Evolutionary conservation across 35 echinoderm and acorn worm species (phyloP).

Genomic region (Chiridota heheva): DNA sequence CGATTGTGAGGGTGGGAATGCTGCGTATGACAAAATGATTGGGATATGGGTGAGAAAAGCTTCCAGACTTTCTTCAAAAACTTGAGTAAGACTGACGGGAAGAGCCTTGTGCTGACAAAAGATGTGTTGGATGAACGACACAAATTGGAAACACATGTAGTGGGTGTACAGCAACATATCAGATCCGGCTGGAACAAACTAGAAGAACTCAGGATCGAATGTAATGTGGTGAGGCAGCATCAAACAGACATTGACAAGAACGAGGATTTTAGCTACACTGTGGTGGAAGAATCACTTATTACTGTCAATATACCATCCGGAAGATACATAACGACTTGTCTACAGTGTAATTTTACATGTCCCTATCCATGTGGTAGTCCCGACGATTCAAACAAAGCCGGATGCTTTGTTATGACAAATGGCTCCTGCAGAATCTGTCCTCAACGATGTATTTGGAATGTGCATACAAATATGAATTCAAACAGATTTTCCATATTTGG

Average conservation of each 20-base stretch:
- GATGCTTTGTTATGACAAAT: not conserved
- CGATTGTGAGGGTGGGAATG: no score
- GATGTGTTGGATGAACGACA: slow-evolving; percentile 53
- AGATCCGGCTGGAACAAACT: slow-evolving; percentile 39
- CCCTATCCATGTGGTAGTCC: slow-evolving; percentile 31
- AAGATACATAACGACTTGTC: slow-evolving; percentile 46
- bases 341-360: slow-evolving; percentile 43
- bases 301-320: slow-evolving; percentile 8
- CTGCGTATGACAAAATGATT: no score
- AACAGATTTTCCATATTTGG: no score
- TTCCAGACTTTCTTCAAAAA: slow-evolving; percentile 29
- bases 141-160: slow-evolving; percentile 27
- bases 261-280: slow-evolving; percentile 47
- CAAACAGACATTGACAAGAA: slow-evolving; percentile 44
- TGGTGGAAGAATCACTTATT: not conserved
- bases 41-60: slow-evolving; percentile 22
- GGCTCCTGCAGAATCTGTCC: not conserved
- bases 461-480: slow-evolving; percentile 13
- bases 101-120: slow-evolving; percentile 49
- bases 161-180: slow-evolving; percentile 43
- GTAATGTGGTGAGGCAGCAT: slow-evolving; percentile 31
- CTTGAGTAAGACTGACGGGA: slow-evolving; percentile 9
- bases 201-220: slow-evolving; percentile 42
- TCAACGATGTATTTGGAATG: not conserved
- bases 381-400: not conserved